Evolutionary conservation across 35 echinoderm and acorn worm genomes (phyloP).

Genomic region (Lytechinus pictus): DNA sequence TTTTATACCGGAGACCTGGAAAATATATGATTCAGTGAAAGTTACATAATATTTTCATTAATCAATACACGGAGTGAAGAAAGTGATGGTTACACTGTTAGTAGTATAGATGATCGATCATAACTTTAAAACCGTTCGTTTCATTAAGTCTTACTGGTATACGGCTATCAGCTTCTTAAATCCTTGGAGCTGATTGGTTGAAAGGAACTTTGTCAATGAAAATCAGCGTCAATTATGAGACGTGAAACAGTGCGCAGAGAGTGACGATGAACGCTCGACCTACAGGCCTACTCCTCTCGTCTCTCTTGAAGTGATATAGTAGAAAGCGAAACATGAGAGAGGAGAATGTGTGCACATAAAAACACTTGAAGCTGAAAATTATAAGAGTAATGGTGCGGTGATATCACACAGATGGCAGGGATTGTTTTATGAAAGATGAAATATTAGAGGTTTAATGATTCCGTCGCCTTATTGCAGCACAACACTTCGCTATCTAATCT

Average conservation of each 20-base stretch:
- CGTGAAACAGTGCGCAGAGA: not conserved
- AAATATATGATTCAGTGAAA: no score
- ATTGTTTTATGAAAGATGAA: slow-evolving; percentile 14
- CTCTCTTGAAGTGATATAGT: not conserved
- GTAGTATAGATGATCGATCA: no score
- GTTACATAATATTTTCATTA: no score
- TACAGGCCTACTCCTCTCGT: not conserved
- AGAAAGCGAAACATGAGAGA: not conserved
- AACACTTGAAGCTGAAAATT: not conserved
- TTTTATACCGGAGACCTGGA: no score
- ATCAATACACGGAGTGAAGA: no score
- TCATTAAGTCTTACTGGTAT: no score
- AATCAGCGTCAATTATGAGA: no score
- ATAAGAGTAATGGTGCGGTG: slow-evolving; percentile 39
- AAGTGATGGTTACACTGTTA: no score
- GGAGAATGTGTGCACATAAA: slow-evolving; percentile 30
- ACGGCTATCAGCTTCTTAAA: no score
- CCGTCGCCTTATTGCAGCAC: not conserved
- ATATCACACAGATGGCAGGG: slow-evolving; percentile 45
- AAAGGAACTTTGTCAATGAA: no score
- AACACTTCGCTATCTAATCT: not conserved
- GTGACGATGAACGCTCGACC: not conserved
- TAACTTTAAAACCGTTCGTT: no score
- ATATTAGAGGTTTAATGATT: slow-evolving; percentile 26
- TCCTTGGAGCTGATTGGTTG: no score